Base-by-base conservation (phyloP, 64 coral and sea anemone species). In the Anthopleura sola region DNA sequence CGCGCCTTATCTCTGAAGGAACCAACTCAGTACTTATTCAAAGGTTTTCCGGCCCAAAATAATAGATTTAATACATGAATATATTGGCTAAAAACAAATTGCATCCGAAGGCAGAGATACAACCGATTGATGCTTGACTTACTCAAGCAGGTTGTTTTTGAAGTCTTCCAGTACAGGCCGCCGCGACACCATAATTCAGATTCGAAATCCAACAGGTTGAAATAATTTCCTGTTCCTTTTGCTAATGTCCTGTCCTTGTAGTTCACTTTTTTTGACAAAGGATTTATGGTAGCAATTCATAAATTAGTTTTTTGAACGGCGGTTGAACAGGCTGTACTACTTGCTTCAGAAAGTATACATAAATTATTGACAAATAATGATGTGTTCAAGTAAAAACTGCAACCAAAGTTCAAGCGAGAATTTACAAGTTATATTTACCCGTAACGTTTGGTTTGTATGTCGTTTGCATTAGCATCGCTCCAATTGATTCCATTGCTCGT, bases 341-440 rank as follows among this genome's bases (percentile, higher is more conserved):
- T 23, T 6, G 6, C 23, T 21, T 26, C 58, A 24, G 13, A 62
- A 32, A 14, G 66, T 0, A 71, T 12, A 29, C 3, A 71, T 32
- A 32, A 71, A 71, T 71, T 34, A 71, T 71, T 71, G 66, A 71
- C 31, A 10, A 2, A 15, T 29, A 44, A 44, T 34, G 66, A 71
- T 31, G 66, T 33, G 66, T 31, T 29, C 28, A 15, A 13, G 66
- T 23, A n/a, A 11, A 68, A 69, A 71, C 29, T 71, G 66, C 6
- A 62, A 34, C 12, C 1, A 32, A 32, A 69, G 66, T 69, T 69
- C 21, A 78, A 78, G 40, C 76, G 16, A 8, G 76, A 79, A 44
- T 79, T 33, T 48, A 79, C 76, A 79, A 23, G 76, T 79, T n/a
- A 44, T 79, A 79, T 79, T 79, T 79, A 79, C 76, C 76, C 39